These are phyloP conservation scores for Helarctos malayanus DNA, from an alignment of 2,797 vertebrate genomes.

Conservation along the genomic window DNA sequence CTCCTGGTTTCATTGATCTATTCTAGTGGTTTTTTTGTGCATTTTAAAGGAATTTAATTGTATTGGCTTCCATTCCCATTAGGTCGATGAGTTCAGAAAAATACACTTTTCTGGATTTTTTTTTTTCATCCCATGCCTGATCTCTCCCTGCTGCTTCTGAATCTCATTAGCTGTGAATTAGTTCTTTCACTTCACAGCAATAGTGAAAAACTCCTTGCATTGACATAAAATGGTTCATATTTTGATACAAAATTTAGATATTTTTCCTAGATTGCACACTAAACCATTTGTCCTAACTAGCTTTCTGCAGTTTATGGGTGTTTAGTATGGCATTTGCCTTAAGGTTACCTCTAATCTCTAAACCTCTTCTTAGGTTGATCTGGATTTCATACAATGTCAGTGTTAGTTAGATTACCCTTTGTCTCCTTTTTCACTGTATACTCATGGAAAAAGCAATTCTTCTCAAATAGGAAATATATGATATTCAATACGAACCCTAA, in stretches of 20 bases:
- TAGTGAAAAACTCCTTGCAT: neutral
- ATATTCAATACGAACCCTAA: neutral
- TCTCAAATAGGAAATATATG: neutral
- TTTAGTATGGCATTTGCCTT: neutral
- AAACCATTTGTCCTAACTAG: neutral
- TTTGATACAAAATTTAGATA: neutral
- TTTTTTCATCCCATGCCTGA: neutral
- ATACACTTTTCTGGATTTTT: neutral
- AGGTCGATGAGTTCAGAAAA: neutral
- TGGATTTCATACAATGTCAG: fast-evolving
- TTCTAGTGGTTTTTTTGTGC: neutral
- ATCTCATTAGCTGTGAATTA: slow-evolving; percentile 34
- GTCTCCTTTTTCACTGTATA: neutral
- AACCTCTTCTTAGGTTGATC: neutral
- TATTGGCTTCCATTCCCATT: neutral
- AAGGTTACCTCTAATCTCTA: neutral
- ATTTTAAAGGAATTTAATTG: slow-evolving; percentile 58
- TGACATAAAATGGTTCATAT: neutral
- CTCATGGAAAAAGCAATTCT: neutral
- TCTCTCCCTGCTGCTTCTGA: neutral
- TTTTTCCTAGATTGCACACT: neutral
- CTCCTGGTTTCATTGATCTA: neutral
- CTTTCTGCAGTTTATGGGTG: neutral
- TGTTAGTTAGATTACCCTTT: neutral
- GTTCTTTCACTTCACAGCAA: slow-evolving; percentile 20